Conservation (phyloP, 2,888 invertebrate genomes). For the Drymonia ruficornis region DNA sequence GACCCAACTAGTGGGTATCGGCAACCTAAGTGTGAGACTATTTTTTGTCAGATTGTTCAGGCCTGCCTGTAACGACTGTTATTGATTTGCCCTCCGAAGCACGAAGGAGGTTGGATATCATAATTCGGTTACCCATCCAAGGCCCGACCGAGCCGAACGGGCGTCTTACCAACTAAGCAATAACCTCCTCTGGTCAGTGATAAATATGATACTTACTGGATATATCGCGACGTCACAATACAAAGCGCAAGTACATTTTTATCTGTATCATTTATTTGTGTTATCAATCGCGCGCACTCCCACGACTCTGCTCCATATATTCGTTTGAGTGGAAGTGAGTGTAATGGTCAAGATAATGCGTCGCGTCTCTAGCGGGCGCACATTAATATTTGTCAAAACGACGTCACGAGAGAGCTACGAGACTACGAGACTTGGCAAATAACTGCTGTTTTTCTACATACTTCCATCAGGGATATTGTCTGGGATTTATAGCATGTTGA, state of each 20-base stretch:
- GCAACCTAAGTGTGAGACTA: no score
- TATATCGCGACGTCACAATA: constrained; percentile 3
- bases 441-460: constrained; percentile 40
- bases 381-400: constrained; percentile 64
- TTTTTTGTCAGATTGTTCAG: no score
- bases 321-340: constrained; percentile 40
- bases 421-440: constrained; percentile 39
- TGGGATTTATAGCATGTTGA: not conserved
- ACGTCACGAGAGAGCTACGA: constrained; percentile 41
- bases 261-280: constrained; percentile 38
- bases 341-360: constrained; percentile 58
- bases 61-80: no score
- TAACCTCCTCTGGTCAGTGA: no score
- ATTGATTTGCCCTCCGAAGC: no score
- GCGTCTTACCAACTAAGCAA: no score
- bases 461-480: not conserved
- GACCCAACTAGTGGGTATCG: no score
- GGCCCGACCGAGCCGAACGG: no score
- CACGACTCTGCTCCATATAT: constrained; percentile 33
- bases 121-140: no score
- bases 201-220: not conserved
- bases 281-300: constrained; percentile 39
- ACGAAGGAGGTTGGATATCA: no score
- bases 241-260: constrained; percentile 18
- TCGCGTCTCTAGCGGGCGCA: constrained; percentile 39